These are phyloP conservation scores for Xestoiulus laeticollis DNA, from an alignment of 2,888 invertebrate species.

Conservation along the genomic window DNA sequence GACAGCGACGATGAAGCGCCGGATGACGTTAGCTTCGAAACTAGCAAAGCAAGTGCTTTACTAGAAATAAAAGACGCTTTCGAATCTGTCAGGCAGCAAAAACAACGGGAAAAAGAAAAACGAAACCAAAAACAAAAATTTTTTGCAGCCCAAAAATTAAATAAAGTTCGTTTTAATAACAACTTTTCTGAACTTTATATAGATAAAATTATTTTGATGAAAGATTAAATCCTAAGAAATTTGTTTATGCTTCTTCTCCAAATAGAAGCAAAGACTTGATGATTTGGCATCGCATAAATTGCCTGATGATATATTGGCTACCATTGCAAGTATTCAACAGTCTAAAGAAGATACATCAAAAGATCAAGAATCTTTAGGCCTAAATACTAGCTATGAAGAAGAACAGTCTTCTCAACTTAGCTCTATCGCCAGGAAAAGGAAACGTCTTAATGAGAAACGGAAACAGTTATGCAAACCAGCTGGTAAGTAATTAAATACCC, in stretches of 20 bases:
- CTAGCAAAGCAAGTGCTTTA: constrained; percentile 24
- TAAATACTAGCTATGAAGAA: not conserved
- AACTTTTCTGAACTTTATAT: not conserved
- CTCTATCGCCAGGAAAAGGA: not conserved
- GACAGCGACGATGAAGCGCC: constrained; percentile 25
- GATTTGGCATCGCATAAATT: not conserved
- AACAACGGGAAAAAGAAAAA: constrained; percentile 28
- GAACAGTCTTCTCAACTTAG: not conserved
- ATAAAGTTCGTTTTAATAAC: not conserved
- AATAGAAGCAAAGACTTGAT: constrained; percentile 16
- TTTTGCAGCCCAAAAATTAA: not conserved
- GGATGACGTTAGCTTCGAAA: constrained; percentile 32
- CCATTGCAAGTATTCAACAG: not conserved
- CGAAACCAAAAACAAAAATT: constrained; percentile 4
- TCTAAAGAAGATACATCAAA: not conserved
- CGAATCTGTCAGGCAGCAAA: constrained; percentile 11
- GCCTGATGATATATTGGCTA: constrained; percentile 34
- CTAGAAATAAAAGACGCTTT: constrained; percentile 4
- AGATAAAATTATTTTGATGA: not conserved
- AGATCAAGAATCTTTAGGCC: not conserved
- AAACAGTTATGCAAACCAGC: constrained; percentile 4
- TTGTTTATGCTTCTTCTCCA: not conserved
- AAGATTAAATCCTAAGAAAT: no score
- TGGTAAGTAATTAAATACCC: constrained; percentile 1
- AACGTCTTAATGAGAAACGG: not conserved